These are phyloP conservation scores for Caenorhabditis sp. DNA, from an alignment of 2,888 invertebrate genomes.

Conservation along the genomic window DNA sequence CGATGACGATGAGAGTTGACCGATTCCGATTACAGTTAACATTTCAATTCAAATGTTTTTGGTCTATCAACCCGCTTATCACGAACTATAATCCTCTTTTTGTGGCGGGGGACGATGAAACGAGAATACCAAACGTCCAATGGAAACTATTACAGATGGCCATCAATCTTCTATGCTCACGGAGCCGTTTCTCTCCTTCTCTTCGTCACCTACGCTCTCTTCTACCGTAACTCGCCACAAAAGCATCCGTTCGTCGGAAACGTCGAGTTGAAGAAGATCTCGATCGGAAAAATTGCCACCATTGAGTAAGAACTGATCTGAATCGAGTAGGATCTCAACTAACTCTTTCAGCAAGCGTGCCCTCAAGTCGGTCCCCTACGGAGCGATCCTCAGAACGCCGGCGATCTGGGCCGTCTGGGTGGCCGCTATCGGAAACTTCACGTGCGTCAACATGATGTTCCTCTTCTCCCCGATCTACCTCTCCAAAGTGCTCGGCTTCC, in stretches of 20 bases:
- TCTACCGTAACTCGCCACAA: slow-evolving; percentile 76
- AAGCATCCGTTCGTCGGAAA: slow-evolving; percentile 77
- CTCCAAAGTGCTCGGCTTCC: slow-evolving; percentile 74
- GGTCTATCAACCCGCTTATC: too few relatives aligned
- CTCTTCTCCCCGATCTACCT: slow-evolving; percentile 75
- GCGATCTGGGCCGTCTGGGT: slow-evolving; percentile 78
- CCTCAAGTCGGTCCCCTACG: slow-evolving; percentile 73
- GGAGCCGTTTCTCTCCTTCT: slow-evolving; percentile 73
- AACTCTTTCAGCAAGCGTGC: slow-evolving; percentile 68
- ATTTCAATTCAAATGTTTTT: too few relatives aligned
- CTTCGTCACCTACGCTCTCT: slow-evolving; percentile 71
- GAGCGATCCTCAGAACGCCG: slow-evolving; percentile 70
- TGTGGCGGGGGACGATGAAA: background rate
- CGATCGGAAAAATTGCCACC: slow-evolving; percentile 73
- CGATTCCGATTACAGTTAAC: too few relatives aligned
- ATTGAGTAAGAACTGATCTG: slow-evolving; percentile 52
- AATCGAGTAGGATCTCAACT: too few relatives aligned
- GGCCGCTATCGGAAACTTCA: slow-evolving; percentile 77
- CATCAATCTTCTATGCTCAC: slow-evolving; percentile 76
- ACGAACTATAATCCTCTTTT: too few relatives aligned
- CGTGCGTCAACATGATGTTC: slow-evolving; percentile 78
- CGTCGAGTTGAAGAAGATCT: slow-evolving; percentile 76
- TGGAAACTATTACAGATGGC: slow-evolving; percentile 66
- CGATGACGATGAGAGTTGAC: too few relatives aligned
- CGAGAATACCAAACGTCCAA: slow-evolving; percentile 24